Evolutionary conservation across 1,140 invertebrate species (phyloP).

Genomic region (Philopotamus ludificatus): DNA sequence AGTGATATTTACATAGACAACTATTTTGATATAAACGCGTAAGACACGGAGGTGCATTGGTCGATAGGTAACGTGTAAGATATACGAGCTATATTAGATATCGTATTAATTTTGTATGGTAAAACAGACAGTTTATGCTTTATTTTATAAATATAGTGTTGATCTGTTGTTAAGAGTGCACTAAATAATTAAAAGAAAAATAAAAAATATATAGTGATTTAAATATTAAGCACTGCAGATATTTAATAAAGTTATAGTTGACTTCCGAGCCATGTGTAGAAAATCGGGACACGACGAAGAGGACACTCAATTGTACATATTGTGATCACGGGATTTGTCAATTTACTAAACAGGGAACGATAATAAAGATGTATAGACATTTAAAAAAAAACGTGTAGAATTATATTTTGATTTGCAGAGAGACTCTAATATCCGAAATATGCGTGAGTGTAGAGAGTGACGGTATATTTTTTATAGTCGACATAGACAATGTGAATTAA

Average conservation of each 20-base stretch:
- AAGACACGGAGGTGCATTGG: no score
- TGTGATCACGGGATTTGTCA: conserved; percentile 29
- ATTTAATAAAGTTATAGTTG: conserved; percentile 14
- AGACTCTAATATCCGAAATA: not conserved
- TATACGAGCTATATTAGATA: not conserved
- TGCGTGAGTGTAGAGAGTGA: conserved; percentile 16
- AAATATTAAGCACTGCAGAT: conserved; percentile 33
- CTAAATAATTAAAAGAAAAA: no score
- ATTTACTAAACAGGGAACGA: conserved; percentile 32
- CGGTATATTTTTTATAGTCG: not conserved
- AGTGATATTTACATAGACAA: no score
- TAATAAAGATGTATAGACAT: conserved; percentile 10
- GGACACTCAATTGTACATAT: not conserved
- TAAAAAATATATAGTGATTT: conserved; percentile 32
- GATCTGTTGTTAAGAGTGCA: conserved; percentile 37
- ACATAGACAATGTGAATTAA: not conserved
- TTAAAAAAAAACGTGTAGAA: conserved; percentile 14
- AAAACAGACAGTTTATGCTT: conserved; percentile 12
- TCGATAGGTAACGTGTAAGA: no score
- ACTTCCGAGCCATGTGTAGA: conserved; percentile 34
- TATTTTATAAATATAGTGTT: conserved; percentile 16
- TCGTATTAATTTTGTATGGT: not conserved
- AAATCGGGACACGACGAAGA: not conserved
- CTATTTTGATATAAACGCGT: no score
- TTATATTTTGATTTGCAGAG: not conserved